Evolutionary conservation across 2,113 vertebrate genomes (phyloP), one percentile per base, ranked within the genome.

Genomic region (Aptenodytes patagonicus): DNA sequence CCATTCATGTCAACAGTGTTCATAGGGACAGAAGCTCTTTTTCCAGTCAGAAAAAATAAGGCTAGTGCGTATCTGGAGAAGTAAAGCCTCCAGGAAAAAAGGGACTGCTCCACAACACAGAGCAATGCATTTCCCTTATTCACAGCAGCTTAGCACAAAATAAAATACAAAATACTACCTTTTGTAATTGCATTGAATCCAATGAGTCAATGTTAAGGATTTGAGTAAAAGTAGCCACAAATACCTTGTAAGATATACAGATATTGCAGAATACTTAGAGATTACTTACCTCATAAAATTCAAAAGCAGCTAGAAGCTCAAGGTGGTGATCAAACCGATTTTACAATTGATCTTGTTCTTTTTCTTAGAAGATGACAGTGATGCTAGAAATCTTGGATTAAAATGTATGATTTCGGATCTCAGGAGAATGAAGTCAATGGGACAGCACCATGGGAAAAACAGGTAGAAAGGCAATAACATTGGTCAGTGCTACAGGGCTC

Each of bases 41-140:
- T 79, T 65, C 89, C 78, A 94, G 87, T 79, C 89, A 94, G 65
- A 93, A 96, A 69, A 96, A 96, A 91, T 95, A 94, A 95, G 73
- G 65, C 70, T 93, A 69, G 38, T 49, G 57, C 38, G 11, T 85
- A 89, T 85, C 94, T 55, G 36, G 52, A 85, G 78, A 91, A 96
- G 84, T 71, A 94, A 82, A 89, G 81, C 87, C 91, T 96, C 52
- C 72, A 89, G 77, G 77, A 62, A 87, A 92, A 93, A 90, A 82
- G 3, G 54, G 79, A 75, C 24, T 34, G 32, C 72, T 95, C 64
- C 6, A 9, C 73, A 85, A 64, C 51, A 83, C 19, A 44, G 47
- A 89, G 69, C 24, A 89, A 55, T 52, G 34, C 13, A 34, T n/a
- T 55, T 82, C 36, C 14, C 44, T 89, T 91, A 89, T 65, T 93